These are phyloP conservation scores for Nebria brevicollis DNA, from an alignment of 2,888 invertebrate species.

Conservation along the genomic window DNA sequence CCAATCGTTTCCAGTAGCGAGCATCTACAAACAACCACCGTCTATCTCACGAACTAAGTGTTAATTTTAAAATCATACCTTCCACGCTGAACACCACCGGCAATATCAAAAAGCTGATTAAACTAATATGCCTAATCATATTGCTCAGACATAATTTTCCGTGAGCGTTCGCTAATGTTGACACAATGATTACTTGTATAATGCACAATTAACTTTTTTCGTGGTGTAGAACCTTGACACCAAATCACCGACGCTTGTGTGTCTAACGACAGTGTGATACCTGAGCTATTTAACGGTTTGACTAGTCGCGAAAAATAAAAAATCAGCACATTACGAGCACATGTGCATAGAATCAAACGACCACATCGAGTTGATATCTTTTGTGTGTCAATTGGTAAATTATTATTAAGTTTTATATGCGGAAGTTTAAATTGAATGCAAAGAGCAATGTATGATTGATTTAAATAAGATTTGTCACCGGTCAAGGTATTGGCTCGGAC, in stretches of 20 bases:
- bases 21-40: slow-evolving; percentile 3
- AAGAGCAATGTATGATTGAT: neutral
- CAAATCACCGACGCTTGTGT: neutral
- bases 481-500: neutral
- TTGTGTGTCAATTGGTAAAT: neutral
- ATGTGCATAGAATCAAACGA: neutral
- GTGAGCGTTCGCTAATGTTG: no score
- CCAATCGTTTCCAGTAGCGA: slow-evolving; percentile 56
- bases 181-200: no score
- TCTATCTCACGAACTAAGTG: neutral
- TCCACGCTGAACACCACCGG: neutral
- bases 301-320: neutral
- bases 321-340: neutral
- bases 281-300: no score
- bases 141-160: neutral
- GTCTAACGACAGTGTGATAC: no score
- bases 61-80: neutral
- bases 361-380: neutral
- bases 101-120: neutral
- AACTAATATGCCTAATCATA: neutral
- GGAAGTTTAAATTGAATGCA: neutral
- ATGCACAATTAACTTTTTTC: neutral
- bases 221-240: neutral
- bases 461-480: neutral
- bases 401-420: neutral